phyloP scores from a whole-genome alignment of 37 sponge, comb jelly and placozoan genomes.

The Lycopodina hypogea region DNA sequence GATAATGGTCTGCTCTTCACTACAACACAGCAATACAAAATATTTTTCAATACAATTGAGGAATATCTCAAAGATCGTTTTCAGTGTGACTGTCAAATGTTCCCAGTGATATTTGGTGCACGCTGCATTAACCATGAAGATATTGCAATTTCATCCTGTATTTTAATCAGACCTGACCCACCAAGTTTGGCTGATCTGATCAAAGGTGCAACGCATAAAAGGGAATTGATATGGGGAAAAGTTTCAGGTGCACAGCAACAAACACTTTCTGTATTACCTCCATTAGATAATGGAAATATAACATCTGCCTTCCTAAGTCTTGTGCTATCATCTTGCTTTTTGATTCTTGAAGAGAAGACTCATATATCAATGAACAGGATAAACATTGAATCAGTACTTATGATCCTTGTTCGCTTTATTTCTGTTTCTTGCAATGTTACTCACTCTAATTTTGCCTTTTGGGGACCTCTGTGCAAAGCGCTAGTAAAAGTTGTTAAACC shows the following conservation, averaged over 20 bases:
- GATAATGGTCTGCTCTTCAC: slow-evolving; percentile 17
- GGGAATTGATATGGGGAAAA: slow-evolving; percentile 25
- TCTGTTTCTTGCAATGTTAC: slow-evolving; percentile 4
- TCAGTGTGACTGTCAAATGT: slow-evolving; percentile 16
- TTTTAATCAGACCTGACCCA: background rate
- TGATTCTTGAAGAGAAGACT: too few relatives aligned
- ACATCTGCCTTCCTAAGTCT: too few relatives aligned
- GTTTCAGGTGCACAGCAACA: background rate
- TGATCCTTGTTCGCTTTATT: background rate
- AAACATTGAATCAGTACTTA: slow-evolving; percentile 24
- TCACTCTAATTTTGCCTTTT: background rate
- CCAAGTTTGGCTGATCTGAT: background rate
- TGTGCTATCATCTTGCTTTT: too few relatives aligned
- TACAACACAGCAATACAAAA: background rate
- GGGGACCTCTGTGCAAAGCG: slow-evolving; percentile 9
- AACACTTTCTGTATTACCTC: background rate
- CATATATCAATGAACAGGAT: too few relatives aligned
- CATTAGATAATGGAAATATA: background rate
- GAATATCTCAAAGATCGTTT: slow-evolving; percentile 9
- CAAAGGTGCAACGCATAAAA: background rate
- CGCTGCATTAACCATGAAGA: slow-evolving; percentile 38
- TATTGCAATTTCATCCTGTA: background rate
- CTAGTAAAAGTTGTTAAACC: background rate
- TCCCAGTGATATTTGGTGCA: slow-evolving; percentile 30
- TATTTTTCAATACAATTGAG: background rate